Conservation (phyloP, 2,888 invertebrate species). For the Trichogramma dendrolimi region DNA sequence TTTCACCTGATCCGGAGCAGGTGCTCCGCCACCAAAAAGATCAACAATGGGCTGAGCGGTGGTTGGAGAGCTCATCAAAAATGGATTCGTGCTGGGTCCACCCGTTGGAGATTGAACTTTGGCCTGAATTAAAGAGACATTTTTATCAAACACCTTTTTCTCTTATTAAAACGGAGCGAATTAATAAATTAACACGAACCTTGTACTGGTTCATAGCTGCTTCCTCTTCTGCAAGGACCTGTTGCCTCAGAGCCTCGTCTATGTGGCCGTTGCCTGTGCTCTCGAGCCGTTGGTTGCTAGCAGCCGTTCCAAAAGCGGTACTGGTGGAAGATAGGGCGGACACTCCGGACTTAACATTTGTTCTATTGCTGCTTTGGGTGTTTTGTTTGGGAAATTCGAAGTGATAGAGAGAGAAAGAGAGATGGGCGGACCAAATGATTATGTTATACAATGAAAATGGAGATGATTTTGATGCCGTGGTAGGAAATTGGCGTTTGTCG, state of each 20-base stretch:
- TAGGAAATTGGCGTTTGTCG: neutral
- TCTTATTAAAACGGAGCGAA: neutral
- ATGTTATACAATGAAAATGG: too few relatives aligned
- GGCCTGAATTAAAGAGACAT: constrained; percentile 52
- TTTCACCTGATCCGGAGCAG: constrained; percentile 47
- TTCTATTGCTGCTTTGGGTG: constrained; percentile 67
- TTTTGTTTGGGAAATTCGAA: constrained; percentile 29
- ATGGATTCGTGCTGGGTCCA: constrained; percentile 76
- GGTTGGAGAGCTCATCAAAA: constrained; percentile 68
- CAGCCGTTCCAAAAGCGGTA: constrained; percentile 81
- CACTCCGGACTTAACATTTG: constrained; percentile 85
- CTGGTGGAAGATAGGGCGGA: constrained; percentile 84
- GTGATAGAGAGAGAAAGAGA: constrained; percentile 23
- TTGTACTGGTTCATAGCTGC: constrained; percentile 94
- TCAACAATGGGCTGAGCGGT: constrained; percentile 67
- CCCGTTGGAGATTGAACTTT: constrained; percentile 76
- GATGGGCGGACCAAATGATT: neutral
- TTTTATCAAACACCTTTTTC: neutral
- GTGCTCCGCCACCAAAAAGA: constrained; percentile 67
- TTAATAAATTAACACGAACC: constrained; percentile 54
- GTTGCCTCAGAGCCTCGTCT: constrained; percentile 79
- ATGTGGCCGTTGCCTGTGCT: constrained; percentile 66
- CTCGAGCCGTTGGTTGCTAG: constrained; percentile 69
- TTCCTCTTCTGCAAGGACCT: constrained; percentile 92
- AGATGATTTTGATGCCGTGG: too few relatives aligned